Evolutionary conservation across 64 coral and sea anemone species (phyloP).

Genomic region (Actinia equina): DNA sequence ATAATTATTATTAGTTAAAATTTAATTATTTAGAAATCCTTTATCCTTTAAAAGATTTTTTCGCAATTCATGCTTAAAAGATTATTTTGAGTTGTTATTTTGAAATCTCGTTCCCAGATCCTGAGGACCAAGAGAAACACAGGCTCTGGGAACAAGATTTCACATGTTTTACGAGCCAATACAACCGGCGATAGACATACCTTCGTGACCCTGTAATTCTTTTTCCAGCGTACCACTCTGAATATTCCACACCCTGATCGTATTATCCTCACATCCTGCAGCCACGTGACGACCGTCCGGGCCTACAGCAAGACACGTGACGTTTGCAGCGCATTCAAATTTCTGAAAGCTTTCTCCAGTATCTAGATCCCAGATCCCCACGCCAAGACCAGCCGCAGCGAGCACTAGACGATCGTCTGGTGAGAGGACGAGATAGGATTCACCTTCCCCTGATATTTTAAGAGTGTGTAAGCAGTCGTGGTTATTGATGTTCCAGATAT

Average conservation of each 20-base stretch:
- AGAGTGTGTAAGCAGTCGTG: constrained; percentile 73
- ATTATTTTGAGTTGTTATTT: no score
- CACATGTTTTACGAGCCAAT: no score
- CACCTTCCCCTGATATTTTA: constrained; percentile 53
- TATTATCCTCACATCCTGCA: constrained; percentile 41
- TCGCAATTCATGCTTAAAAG: no score
- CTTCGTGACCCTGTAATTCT: constrained; percentile 55
- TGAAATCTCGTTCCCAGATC: no score
- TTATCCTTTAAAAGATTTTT: no score
- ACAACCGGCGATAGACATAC: constrained; percentile 1
- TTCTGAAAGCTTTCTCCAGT: constrained; percentile 61
- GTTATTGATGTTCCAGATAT: constrained; percentile 81
- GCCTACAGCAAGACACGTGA: constrained; percentile 54
- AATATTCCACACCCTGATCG: constrained; percentile 46
- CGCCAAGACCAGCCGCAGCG: constrained; percentile 32
- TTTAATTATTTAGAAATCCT: no score
- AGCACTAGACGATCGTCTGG: constrained; percentile 55
- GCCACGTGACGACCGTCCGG: constrained; percentile 42
- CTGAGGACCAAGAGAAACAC: no score
- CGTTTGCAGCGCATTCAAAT: constrained; percentile 32
- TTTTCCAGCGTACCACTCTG: constrained; percentile 3
- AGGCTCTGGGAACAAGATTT: no score
- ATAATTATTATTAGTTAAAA: no score
- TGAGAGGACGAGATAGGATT: constrained; percentile 45
- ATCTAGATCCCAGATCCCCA: constrained; percentile 80